A percentile compares a stretch with the other conserved stretches of the same genome.
phyloP scores from a whole-genome alignment of 2,113 vertebrate species.

The Leuciscus idus region DNA sequence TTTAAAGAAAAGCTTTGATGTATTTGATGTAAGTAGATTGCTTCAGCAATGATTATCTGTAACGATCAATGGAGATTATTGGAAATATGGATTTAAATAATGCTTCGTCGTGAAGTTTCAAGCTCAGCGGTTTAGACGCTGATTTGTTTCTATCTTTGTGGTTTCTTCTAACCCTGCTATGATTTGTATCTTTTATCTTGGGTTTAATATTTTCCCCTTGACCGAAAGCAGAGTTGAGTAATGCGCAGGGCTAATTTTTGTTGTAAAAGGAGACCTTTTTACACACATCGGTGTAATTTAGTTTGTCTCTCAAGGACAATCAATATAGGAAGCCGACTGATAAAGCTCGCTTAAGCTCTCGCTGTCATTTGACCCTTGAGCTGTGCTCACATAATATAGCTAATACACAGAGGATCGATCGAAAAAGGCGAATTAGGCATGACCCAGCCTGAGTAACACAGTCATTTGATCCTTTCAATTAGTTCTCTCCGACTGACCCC shows the following conservation, averaged over 20 bases:
- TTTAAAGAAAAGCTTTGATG: constrained; percentile 14
- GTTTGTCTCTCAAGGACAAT: constrained; percentile 62
- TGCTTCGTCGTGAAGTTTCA: background rate
- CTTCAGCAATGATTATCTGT: background rate
- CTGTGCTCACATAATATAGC: constrained; percentile 51
- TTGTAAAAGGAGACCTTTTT: constrained; percentile 54
- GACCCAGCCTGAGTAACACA: constrained; percentile 54
- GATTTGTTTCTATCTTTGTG: constrained; percentile 38
- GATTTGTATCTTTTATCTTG: constrained; percentile 45
- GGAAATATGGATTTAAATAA: background rate
- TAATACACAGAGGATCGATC: constrained; percentile 56
- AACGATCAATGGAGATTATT: background rate
- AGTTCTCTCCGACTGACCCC: constrained; percentile 51
- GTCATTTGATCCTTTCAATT: constrained; percentile 59
- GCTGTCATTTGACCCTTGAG: constrained; percentile 57
- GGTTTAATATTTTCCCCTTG: constrained; percentile 36
- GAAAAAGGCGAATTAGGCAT: constrained; percentile 55
- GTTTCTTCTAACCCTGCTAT: constrained; percentile 34
- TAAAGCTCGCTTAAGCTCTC: constrained; percentile 59
- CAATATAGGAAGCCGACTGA: constrained; percentile 57
- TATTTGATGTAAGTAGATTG: background rate
- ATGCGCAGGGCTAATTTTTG: constrained; percentile 41
- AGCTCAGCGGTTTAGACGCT: constrained; percentile 30
- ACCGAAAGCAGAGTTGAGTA: constrained; percentile 43
- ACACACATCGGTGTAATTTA: constrained; percentile 56